These are phyloP conservation scores for Sebastes taczanowskii DNA, from an alignment of 2,797 vertebrate species.

Conservation along the genomic window DNA sequence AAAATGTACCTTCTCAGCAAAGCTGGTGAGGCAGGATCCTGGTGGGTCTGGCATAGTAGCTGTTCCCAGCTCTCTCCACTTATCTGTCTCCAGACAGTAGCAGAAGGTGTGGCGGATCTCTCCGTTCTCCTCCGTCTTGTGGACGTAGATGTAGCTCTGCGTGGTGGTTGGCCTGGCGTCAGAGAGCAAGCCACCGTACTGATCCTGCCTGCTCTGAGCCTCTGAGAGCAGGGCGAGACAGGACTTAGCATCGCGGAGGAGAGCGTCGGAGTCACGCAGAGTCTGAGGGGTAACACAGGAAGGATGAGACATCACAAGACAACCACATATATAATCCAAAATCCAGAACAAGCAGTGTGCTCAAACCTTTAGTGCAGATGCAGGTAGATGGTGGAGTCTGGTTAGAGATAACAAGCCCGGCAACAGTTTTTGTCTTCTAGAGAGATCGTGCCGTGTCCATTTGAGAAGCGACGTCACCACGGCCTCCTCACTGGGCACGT, in stretches of 20 bases:
- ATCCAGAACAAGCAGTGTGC: not conserved
- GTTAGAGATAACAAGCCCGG: conserved; percentile 87
- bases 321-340: not conserved
- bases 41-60: conserved; percentile 87
- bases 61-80: conserved; percentile 88
- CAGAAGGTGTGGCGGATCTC: conserved; percentile 89
- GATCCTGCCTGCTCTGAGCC: conserved; percentile 82
- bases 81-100: conserved; percentile 90
- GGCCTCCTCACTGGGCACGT: conserved; percentile 88
- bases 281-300: conserved; percentile 42
- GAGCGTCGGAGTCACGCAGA: conserved; percentile 76
- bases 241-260: conserved; percentile 77
- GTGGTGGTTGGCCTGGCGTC: conserved; percentile 93
- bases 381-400: conserved; percentile 92
- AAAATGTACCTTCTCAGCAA: conserved; percentile 86
- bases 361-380: conserved; percentile 82
- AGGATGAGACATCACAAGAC: not conserved
- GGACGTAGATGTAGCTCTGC: conserved; percentile 94
- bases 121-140: conserved; percentile 93
- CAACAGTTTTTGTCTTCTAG: conserved; percentile 83
- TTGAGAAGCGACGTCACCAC: conserved; percentile 87
- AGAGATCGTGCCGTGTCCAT: conserved; percentile 86
- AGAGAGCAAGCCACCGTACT: conserved; percentile 85
- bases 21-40: conserved; percentile 90
- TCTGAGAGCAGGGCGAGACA: conserved; percentile 81